Conservation (phyloP, 2,797 vertebrate species). For the Hyperoplus lanceolatus region DNA sequence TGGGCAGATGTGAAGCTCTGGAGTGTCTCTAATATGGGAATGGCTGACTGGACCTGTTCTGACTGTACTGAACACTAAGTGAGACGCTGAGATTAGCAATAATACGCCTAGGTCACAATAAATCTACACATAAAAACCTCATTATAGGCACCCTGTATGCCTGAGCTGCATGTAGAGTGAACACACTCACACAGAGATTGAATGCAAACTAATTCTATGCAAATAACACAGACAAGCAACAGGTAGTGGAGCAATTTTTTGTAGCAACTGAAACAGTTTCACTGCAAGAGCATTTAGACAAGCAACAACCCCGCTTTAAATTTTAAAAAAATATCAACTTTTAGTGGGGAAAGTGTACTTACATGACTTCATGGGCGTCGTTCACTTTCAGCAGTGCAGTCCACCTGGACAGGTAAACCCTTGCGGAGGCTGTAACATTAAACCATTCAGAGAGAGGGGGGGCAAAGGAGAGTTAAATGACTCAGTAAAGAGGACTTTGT, state of each 20-base stretch:
- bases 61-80: constrained; percentile 25
- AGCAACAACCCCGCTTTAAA: neutral
- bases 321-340: neutral
- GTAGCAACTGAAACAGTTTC: neutral
- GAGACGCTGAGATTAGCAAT: constrained; percentile 10
- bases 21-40: constrained; percentile 60
- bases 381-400: constrained; percentile 53
- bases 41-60: constrained; percentile 45
- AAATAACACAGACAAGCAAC: constrained; percentile 13
- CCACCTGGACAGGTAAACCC: constrained; percentile 83
- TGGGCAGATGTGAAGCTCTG: constrained; percentile 64
- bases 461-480: constrained; percentile 57
- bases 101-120: constrained; percentile 9
- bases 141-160: neutral
- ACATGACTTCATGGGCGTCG: constrained; percentile 56
- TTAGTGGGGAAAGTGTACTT: constrained; percentile 48
- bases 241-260: neutral
- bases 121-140: neutral
- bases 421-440: constrained; percentile 71
- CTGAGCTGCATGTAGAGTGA: neutral
- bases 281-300: neutral
- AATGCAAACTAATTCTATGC: constrained; percentile 34
- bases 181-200: neutral
- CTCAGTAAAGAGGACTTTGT: constrained; percentile 78
- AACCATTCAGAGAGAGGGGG: constrained; percentile 58